Evolutionary conservation across 2,888 invertebrate species (phyloP).

Genomic region (Sinodicranocentrus sp.): DNA sequence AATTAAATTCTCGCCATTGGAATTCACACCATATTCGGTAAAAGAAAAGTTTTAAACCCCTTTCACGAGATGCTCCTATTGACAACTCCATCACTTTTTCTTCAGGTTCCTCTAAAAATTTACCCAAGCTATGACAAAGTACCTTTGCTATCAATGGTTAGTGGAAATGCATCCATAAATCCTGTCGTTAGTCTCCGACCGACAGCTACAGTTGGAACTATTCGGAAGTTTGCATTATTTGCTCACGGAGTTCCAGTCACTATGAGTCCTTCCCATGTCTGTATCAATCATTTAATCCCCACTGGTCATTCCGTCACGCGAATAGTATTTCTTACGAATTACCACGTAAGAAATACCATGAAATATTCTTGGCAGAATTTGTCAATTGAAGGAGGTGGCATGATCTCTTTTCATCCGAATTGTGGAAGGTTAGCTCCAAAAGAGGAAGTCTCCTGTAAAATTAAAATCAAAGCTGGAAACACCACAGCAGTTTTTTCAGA

Average conservation of each 20-base stretch:
- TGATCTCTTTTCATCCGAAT: constrained; percentile 72
- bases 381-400: constrained; percentile 69
- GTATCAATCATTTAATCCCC: constrained; percentile 71
- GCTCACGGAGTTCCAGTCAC: constrained; percentile 68
- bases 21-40: constrained; percentile 66
- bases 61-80: not conserved
- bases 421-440: constrained; percentile 69
- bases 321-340: constrained; percentile 72
- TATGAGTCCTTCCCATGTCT: constrained; percentile 63
- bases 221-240: constrained; percentile 52
- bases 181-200: constrained; percentile 57
- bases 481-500: constrained; percentile 61
- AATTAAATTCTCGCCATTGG: constrained; percentile 73
- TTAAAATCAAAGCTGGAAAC: constrained; percentile 70
- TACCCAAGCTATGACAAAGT: constrained; percentile 42
- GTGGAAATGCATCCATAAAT: constrained; percentile 54
- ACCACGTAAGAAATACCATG: constrained; percentile 68
- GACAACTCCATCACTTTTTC: not conserved
- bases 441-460: constrained; percentile 58
- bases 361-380: constrained; percentile 71
- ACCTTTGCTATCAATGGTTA: constrained; percentile 46
- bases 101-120: constrained; percentile 56
- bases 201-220: constrained; percentile 3
- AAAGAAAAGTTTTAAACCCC: constrained; percentile 6
- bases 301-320: constrained; percentile 68